Evolutionary conservation across 2,888 invertebrate genomes (phyloP), one percentile per base, ranked within the genome.

Genomic region (Drosophila parthenogenetica): DNA sequence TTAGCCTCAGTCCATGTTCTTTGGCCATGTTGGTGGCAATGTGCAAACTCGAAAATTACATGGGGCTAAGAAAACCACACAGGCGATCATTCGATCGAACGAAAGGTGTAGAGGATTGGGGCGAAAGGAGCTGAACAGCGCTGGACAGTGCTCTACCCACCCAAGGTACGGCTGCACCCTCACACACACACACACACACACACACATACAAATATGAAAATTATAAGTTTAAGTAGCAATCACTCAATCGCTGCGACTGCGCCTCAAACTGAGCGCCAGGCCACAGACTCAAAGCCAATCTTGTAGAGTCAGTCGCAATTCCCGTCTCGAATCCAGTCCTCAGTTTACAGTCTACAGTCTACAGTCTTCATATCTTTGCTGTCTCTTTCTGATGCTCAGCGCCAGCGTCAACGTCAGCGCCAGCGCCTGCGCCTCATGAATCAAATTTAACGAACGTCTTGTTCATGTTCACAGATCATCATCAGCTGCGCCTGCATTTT

Each of bases 381-480:
- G 22, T 51, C 50, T 39, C 35, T 35, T 35, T 35, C 35, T 13
- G 29, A 5, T 29, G 35, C 35, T 35, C 32, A 35, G 64, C 54
- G 19, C 40, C 50, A 55, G 72, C 57, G 45, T 40, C 61, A 64
- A 61, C 55, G 61, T 49, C 64, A 48, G 61, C 55, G 68, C 61
- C 75, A 49, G 70, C 76, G 71, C 67, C 82, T 60, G 75, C 76
- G 82, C 80, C 79, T 90, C 91, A 91, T 91, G 91, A 91, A 91
- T 91, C 91, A 91, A 91, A 91, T 91, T 91, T 91, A 91, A 91
- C 91, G 91, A 91, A 91, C 90, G 90, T 90, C 90, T 89, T 90
- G 90, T 90, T 87, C 90, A 90, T 89, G 88, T 87, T 81, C 82
- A 89, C 87, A 86, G 89, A 88, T 88, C 87, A 87, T 87, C 89